These are phyloP conservation scores for Chamaetylas fuelleborni DNA, from an alignment of 2,113 vertebrate genomes.

Conservation along the genomic window DNA sequence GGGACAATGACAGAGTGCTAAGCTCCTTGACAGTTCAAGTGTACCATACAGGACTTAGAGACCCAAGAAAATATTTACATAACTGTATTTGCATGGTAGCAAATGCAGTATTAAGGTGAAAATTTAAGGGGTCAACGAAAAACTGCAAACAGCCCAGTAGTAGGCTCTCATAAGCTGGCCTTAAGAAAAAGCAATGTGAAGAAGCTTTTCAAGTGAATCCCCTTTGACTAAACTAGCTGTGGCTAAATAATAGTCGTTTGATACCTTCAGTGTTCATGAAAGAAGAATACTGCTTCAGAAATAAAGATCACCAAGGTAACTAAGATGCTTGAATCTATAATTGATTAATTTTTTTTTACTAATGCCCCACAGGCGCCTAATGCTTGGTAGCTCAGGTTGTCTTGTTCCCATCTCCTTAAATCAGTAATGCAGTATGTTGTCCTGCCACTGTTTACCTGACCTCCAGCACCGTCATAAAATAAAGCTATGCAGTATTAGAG, in stretches of 20 bases:
- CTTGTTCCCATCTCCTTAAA: background rate
- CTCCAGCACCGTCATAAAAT: background rate
- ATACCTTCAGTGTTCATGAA: background rate
- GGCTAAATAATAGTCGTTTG: background rate
- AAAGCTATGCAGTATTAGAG: background rate
- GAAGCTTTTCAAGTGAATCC: background rate
- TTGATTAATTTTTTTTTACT: background rate
- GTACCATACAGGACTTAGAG: background rate
- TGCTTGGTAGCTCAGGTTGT: background rate
- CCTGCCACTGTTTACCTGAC: background rate
- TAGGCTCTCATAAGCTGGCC: background rate
- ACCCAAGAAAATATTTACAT: background rate
- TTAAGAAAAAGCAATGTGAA: background rate
- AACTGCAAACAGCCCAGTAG: rapidly evolving
- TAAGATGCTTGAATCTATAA: background rate
- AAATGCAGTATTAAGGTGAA: background rate
- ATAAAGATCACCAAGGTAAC: background rate
- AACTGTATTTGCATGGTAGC: background rate
- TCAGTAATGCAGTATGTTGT: background rate
- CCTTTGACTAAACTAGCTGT: background rate
- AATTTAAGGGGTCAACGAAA: background rate
- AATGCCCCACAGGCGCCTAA: background rate
- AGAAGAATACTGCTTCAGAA: background rate
- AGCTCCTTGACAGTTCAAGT: background rate
- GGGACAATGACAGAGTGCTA: background rate